Evolutionary conservation across 1,140 invertebrate genomes (phyloP).

Genomic region (Anoplolepis gracilipes): DNA sequence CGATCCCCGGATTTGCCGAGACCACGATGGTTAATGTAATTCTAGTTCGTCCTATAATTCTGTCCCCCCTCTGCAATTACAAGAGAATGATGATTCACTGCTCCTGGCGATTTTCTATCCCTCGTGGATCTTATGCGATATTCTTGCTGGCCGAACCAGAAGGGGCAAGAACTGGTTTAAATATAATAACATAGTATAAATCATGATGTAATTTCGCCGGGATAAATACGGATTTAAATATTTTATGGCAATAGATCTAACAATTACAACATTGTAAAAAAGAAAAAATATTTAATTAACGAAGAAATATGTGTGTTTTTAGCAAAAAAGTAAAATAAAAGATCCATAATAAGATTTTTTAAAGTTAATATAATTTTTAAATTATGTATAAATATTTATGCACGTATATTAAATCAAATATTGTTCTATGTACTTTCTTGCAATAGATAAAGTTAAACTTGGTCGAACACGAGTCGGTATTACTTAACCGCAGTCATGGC

Average conservation of each 20-base stretch:
- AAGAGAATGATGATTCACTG: slow-evolving; percentile 6
- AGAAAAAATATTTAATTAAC: background rate
- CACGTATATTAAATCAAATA: background rate
- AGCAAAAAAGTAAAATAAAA: background rate
- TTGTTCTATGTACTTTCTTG: background rate
- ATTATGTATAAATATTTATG: background rate
- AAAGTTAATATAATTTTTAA: background rate
- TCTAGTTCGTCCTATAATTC: slow-evolving; percentile 34
- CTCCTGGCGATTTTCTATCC: slow-evolving; percentile 29
- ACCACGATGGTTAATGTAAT: slow-evolving; percentile 29
- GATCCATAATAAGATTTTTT: background rate
- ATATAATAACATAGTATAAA: slow-evolving; percentile 9
- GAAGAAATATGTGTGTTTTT: no score
- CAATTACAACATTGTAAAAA: background rate
- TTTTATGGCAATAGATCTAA: background rate
- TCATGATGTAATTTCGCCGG: background rate
- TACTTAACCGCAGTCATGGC: background rate
- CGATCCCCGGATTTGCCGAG: background rate
- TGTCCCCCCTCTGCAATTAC: slow-evolving; percentile 28
- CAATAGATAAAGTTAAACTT: background rate
- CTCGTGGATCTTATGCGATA: slow-evolving; percentile 18
- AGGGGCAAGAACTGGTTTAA: background rate
- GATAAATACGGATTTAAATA: background rate
- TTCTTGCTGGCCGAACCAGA: background rate
- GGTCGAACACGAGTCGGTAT: background rate